Conservation (phyloP, 1,140 invertebrate species). For the Drosophila ohnishii region DNA sequence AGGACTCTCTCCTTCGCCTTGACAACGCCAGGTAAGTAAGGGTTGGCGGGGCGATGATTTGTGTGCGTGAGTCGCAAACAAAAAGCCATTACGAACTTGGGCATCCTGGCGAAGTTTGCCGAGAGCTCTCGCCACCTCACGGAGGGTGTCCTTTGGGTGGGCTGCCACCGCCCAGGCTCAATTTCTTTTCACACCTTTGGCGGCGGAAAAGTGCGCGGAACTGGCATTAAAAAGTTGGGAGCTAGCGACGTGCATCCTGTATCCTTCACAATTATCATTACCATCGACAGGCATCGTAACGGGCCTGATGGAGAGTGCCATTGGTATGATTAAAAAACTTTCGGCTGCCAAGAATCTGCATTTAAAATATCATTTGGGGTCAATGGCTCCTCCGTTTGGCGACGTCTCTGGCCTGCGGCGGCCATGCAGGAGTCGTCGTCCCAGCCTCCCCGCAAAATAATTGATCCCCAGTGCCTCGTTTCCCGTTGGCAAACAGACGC, state of each 20-base stretch:
- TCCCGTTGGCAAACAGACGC: conserved; percentile 7
- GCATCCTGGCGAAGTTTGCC: conserved; percentile 24
- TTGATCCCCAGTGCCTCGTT: conserved; percentile 78
- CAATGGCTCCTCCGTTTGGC: conserved; percentile 48
- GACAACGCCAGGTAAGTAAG: conserved; percentile 23
- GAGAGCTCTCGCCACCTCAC: conserved; percentile 12
- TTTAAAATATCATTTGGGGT: conserved; percentile 46
- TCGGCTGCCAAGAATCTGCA: conserved; percentile 66
- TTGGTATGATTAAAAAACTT: conserved; percentile 78
- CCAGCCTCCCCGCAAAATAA: conserved; percentile 55
- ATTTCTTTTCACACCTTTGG: conserved; percentile 52
- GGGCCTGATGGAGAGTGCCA: conserved; percentile 37
- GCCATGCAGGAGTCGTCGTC: conserved; percentile 16
- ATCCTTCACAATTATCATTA: conserved; percentile 32
- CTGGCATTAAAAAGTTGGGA: conserved; percentile 65
- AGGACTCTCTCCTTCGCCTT: conserved; percentile 41
- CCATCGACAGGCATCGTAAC: conserved; percentile 19
- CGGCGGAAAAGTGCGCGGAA: conserved; percentile 58
- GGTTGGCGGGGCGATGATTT: conserved; percentile 37
- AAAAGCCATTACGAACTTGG: conserved; percentile 71
- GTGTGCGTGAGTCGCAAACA: conserved; percentile 53
- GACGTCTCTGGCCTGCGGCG: conserved; percentile 62
- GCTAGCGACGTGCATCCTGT: conserved; percentile 53
- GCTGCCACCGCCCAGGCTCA: conserved; percentile 1
- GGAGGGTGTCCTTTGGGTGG: conserved; percentile 7